Conservation (phyloP, 2,888 invertebrate species). For the Abrostola tripartita region DNA sequence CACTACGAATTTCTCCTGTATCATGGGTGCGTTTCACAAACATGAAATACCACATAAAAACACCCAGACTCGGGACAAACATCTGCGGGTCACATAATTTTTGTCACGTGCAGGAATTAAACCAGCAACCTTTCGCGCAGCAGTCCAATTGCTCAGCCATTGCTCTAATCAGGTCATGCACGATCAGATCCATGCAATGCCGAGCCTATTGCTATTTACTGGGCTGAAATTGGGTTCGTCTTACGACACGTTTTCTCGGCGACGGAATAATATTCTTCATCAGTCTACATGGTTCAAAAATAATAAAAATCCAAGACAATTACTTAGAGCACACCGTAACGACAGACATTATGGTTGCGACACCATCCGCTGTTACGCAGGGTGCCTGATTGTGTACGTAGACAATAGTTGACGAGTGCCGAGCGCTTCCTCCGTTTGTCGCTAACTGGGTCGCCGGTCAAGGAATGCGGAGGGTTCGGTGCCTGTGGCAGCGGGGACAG, state of each 20-base stretch:
- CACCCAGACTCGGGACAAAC: no score
- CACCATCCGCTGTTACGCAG: slow-evolving; percentile 44
- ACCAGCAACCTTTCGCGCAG: no score
- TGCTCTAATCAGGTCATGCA: no score
- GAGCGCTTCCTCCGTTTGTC: slow-evolving; percentile 55
- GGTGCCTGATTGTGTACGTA: slow-evolving; percentile 14
- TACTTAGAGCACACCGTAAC: neutral
- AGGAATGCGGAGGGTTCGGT: slow-evolving; percentile 40
- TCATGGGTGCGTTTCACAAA: no score
- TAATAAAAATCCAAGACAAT: neutral
- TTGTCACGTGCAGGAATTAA: no score
- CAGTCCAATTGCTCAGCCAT: no score
- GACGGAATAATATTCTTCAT: neutral
- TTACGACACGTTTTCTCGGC: neutral
- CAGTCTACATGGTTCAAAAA: neutral
- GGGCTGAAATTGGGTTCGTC: no score
- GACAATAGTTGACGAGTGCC: slow-evolving; percentile 42
- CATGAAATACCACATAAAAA: no score
- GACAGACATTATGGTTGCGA: slow-evolving; percentile 22
- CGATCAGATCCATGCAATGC: no score
- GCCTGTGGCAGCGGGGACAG: slow-evolving; percentile 6
- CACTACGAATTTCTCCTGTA: no score
- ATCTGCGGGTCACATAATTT: no score
- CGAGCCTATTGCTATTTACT: no score
- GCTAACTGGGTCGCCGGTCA: slow-evolving; percentile 49